Base-by-base conservation (phyloP, 2,797 vertebrate species). In the Bryconaethiops microstoma region DNA sequence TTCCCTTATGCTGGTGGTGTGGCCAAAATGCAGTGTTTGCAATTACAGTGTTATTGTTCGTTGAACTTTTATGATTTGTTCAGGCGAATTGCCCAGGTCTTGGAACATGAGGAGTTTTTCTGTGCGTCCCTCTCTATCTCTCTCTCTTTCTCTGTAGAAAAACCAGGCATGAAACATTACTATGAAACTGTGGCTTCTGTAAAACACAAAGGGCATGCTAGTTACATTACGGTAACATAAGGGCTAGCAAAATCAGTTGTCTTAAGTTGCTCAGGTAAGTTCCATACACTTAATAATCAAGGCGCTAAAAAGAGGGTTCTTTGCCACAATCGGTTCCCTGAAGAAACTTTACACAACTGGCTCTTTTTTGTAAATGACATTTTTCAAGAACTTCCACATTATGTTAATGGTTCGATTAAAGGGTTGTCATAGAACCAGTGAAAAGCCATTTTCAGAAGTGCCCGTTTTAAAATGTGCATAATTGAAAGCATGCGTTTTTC, bases 31-130 rank as follows among this genome's bases (percentile, higher is more conserved):
- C 86, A 81, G 83, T 79, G 84, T 87, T 81, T 76, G 86, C 84
- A 83, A 70, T 55, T 80, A 87, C 86, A 89, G 87, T 89, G 85
- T 89, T 88, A 89, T 86, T 84, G 79, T 87, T 87, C 68, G 2
- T 77, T 63, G 52, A 63, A 76, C 75, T 82, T 55, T 68, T 42
- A 71, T 67, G 62, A 77, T 85, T 89, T 87, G 70, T 85, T 86
- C 83, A 85, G 85, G 85, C 78, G 17, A 75, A 45, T 35, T 74
- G 81, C 81, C 86, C 42, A 45, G 74, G 79, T 72, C 74, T 83
- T 62, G 48, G 80, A 81, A 65, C 69, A 68, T 29, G 50, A 77
- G 29, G 50, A 42, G 42, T 80, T 87, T 87, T 77, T 79, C 59
- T 79, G 60, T 78, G 60, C 35, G 35, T 35, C 35, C 35, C 42